phyloP scores from a whole-genome alignment of 2,113 vertebrate genomes.

The Cranoglanis bouderius region DNA sequence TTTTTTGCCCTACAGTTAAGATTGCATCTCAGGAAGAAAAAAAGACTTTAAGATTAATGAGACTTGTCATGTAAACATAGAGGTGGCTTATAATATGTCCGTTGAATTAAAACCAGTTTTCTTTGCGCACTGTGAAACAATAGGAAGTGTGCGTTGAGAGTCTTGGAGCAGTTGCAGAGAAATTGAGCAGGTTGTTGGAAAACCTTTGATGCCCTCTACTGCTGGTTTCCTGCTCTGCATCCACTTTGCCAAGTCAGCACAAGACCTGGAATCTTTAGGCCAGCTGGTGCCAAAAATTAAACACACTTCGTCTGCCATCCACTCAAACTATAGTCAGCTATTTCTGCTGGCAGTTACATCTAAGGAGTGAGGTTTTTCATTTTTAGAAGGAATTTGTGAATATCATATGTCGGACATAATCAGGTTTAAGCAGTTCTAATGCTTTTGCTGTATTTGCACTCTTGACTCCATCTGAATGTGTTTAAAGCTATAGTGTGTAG shows the following conservation, averaged over 20 bases:
- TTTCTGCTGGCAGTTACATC: background rate
- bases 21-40: background rate
- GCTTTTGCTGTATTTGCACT: background rate
- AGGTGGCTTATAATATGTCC: background rate
- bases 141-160: background rate
- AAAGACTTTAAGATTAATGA: background rate
- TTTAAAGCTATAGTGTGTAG: too few species aligned
- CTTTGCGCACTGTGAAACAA: background rate
- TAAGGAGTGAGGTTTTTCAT: background rate
- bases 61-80: background rate
- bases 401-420: background rate
- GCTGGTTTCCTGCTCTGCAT: conserved; percentile 37
- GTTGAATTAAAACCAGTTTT: background rate
- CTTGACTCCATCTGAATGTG: background rate
- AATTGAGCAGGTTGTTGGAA: conserved; percentile 51
- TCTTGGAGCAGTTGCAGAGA: conserved; percentile 63
- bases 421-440: background rate
- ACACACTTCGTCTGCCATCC: conserved; percentile 58
- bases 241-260: conserved; percentile 49
- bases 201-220: conserved; percentile 62
- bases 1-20: background rate
- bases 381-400: background rate
- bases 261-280: conserved; percentile 60
- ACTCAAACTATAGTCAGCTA: conserved; percentile 9
- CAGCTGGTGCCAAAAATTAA: conserved; percentile 64